Evolutionary conservation across 2,113 vertebrate genomes (phyloP).

Genomic region (Scatophagus argus): DNA sequence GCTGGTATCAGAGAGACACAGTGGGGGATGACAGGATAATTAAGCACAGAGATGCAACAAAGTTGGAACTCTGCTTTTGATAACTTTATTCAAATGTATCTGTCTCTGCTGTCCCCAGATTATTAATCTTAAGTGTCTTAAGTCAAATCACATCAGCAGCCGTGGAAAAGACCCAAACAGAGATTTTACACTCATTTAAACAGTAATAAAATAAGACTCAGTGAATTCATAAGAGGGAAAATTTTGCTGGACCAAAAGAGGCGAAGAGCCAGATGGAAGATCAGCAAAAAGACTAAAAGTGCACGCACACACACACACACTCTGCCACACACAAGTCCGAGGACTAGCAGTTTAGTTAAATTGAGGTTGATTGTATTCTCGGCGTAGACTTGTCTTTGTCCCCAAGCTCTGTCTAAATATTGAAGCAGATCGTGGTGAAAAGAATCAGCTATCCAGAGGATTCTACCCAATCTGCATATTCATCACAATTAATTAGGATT

Average conservation of each 20-base stretch:
- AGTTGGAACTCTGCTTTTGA: not conserved
- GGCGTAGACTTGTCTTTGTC: slow-evolving; percentile 72
- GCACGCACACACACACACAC: slow-evolving; percentile 13
- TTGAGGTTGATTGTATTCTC: slow-evolving; percentile 75
- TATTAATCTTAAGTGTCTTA: not conserved
- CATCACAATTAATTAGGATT: slow-evolving; percentile 84
- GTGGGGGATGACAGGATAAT: not conserved
- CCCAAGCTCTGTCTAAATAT: slow-evolving; percentile 81
- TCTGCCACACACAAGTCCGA: slow-evolving; percentile 13
- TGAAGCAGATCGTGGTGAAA: slow-evolving; percentile 76
- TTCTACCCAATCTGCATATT: slow-evolving; percentile 83
- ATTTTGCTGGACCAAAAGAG: slow-evolving; percentile 18
- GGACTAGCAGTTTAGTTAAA: slow-evolving; percentile 62
- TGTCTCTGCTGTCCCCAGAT: slow-evolving; percentile 6
- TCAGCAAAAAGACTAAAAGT: slow-evolving; percentile 26
- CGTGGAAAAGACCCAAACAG: not conserved
- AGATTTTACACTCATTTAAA: slow-evolving; percentile 11
- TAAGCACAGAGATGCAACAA: not conserved
- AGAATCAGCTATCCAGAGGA: slow-evolving; percentile 77
- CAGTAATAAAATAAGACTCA: not conserved
- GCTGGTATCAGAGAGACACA: not conserved
- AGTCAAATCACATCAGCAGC: slow-evolving; percentile 20
- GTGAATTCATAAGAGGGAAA: slow-evolving; percentile 15
- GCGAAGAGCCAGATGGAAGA: slow-evolving; percentile 34
- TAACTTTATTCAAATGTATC: slow-evolving; percentile 18